Base-by-base conservation (phyloP, 2,113 vertebrate species). In the Elanus axillaris region DNA sequence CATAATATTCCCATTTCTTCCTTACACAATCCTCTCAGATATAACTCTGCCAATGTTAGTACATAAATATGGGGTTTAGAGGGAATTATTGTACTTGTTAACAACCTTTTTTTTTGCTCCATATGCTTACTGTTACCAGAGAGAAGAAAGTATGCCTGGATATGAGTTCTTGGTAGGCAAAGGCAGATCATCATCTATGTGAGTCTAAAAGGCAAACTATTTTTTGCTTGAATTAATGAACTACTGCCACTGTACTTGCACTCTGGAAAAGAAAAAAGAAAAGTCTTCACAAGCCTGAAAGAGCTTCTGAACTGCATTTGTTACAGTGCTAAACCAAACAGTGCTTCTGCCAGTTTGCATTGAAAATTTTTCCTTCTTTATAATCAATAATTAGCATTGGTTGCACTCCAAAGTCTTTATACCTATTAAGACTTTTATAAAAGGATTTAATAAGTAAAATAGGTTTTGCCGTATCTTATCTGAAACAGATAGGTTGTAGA, bases 291-390 rank as follows among this genome's bases (percentile, higher is more conserved):
- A 94, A 75, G 43, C 27, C 71, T 22, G 4, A 22, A 18, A 86
- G n/a, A 17, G 9, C 79, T 90, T 96, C 78, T 88, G 74, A 94
- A 82, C 26, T 42, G n/a, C 19, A 59, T 81, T 92, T 88, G 26
- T 85, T 88, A 92, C 13, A 66, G 25, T 73, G 66, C 12, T 90
- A 76, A 90, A 90, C 67, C 56, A 88, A 90, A 87, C 16, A 63
- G 16, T 59, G 7, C 32, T 71, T 42, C 21, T 77, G 22, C 13
- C 53, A 47, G 9, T 80, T 64, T 80, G 40, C n/a, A 52, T n/a
- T 81, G 62, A 91, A 95, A 88, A 71, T 53, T 9, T 74, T 91
- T 97, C 32, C n/a, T 91, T 90, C 53, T 66, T 72, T 92, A 63
- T 31, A 79, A 74, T 74, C 23, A 69, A 63, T 85, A 96, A 77